Evolutionary conservation across 2,797 vertebrate species (phyloP).

Genomic region (Apogon hyalosoma): DNA sequence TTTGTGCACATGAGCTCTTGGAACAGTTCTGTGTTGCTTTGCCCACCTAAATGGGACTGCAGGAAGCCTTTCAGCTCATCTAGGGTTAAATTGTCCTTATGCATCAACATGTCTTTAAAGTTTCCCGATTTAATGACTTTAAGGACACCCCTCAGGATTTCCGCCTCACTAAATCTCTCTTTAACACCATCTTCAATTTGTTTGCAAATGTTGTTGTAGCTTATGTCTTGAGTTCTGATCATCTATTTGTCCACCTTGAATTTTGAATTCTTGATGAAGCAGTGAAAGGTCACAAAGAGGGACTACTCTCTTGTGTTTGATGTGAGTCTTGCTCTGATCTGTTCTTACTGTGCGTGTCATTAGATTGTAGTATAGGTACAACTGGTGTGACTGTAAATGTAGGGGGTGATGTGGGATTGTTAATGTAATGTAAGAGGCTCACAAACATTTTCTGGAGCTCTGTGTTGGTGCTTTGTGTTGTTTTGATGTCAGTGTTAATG

Average conservation of each 20-base stretch:
- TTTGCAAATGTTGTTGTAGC: not conserved
- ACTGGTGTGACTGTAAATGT: no score
- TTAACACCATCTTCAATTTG: slow-evolving; percentile 5
- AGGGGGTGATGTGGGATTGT: no score
- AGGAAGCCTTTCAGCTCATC: slow-evolving; percentile 32
- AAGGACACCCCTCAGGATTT: slow-evolving; percentile 7
- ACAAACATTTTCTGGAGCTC: no score
- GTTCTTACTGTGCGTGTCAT: no score
- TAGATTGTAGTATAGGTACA: no score
- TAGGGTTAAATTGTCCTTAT: slow-evolving; percentile 37
- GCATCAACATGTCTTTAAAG: slow-evolving; percentile 42
- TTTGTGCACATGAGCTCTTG: slow-evolving; percentile 45
- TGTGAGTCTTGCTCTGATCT: no score
- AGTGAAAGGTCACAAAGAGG: no score
- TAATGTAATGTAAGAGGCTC: no score
- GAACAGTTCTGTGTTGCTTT: slow-evolving; percentile 31
- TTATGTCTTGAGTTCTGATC: not conserved
- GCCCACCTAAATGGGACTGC: slow-evolving; percentile 28
- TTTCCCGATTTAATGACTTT: slow-evolving; percentile 32
- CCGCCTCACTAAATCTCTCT: not conserved
- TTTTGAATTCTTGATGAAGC: not conserved
- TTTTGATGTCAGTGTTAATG: no score
- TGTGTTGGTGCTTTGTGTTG: no score
- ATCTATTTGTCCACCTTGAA: not conserved
- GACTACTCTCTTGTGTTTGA: no score